Base-by-base conservation (phyloP, 1,140 invertebrate genomes). In the Caenorhabditis brenneri region DNA sequence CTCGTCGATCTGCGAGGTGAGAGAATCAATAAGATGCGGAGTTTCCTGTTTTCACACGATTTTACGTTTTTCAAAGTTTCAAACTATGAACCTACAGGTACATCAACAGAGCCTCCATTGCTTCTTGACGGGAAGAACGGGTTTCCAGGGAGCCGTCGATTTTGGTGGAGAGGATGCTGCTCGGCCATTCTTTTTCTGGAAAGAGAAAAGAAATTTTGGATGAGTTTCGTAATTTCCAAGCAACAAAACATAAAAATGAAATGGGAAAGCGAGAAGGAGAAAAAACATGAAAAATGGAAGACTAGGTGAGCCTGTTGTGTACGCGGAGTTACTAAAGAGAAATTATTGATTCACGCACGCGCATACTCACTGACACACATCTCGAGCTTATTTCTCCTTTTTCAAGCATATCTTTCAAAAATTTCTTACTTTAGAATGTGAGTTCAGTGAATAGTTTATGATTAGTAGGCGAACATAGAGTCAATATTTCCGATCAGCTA, bases 1-100 rank as follows among this genome's bases (percentile, higher is more conserved):
- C 51, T 82, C 81, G 29, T 82, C 81, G 29, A 82, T 51, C 51
- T 82, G 81, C 9, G 81, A 82, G 6, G 60, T 69, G 36, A 82
- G 58, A 9, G 81, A 36, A 16, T 69, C 81, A 31, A 82, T 82
- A 6, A 82, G 46, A 49, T 82, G 81, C 22, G 65, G 65, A 12
- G 65, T 42, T 24, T 74, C 65, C 65, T 74, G n/a, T 55, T 12
- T n/a, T 9, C 19, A 46, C n/a, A 7, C 53, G 29, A 29, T 16
- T 36, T 65, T n/a, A 27, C n/a, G n/a, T n/a, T n/a, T n/a, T 19
- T 19, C 0, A 36, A 2, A 16, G 9, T 9, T 19, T 36, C 24
- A 33, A 36, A 36, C 16, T n/a, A 29, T n/a, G n/a, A n/a, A 19
- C 31, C 36, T 36, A 74, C 65, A 12, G 36, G 36, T 7, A 31